Evolutionary conservation across 2,797 vertebrate species (phyloP).

Genomic region (Protonibea diacanthus): DNA sequence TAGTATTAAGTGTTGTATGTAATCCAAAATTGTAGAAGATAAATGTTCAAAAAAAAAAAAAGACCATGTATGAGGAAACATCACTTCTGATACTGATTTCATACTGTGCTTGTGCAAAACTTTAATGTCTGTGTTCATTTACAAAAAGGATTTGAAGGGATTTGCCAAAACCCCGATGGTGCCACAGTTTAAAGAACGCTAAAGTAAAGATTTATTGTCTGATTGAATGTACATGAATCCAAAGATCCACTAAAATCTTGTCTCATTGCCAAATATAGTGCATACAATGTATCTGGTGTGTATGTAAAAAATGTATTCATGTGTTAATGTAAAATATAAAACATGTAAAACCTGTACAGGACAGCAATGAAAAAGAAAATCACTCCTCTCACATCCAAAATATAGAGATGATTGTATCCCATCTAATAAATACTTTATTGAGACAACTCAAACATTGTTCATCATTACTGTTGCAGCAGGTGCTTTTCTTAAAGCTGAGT

Average conservation of each 20-base stretch:
- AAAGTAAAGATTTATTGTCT: not conserved
- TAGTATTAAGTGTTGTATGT: slow-evolving; percentile 16
- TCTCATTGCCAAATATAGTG: slow-evolving; percentile 35
- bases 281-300: slow-evolving; percentile 14
- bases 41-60: too few species aligned
- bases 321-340: slow-evolving; percentile 35
- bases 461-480: slow-evolving; percentile 46
- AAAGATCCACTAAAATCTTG: slow-evolving; percentile 24
- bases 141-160: slow-evolving; percentile 12
- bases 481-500: slow-evolving; percentile 48
- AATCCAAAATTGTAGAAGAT: not conserved
- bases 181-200: not conserved
- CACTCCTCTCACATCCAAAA: slow-evolving; percentile 5
- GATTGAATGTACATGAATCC: slow-evolving; percentile 38
- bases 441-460: slow-evolving; percentile 57
- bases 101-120: not conserved
- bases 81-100: slow-evolving; percentile 9
- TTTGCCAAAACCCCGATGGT: slow-evolving; percentile 36
- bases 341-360: slow-evolving; percentile 44
- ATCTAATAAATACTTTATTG: slow-evolving; percentile 85
- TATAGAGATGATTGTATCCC: slow-evolving; percentile 39
- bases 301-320: slow-evolving; percentile 36
- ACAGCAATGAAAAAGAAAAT: slow-evolving; percentile 17
- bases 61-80: not conserved
- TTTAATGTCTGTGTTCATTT: slow-evolving; percentile 16